Conservation (phyloP, 2,888 invertebrate genomes). For the Gibbula magus region DNA sequence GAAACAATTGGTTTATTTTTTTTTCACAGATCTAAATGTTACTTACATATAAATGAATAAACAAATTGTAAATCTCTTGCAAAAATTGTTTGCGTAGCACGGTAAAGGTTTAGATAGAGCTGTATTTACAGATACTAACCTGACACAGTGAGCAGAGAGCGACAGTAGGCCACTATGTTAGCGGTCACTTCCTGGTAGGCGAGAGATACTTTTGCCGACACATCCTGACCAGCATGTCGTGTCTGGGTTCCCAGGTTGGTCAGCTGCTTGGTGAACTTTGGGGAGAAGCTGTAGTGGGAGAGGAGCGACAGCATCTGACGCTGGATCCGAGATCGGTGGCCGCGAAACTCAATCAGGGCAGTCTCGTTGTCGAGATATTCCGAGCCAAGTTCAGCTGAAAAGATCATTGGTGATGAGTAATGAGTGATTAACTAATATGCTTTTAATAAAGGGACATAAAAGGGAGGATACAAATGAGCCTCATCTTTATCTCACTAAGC, state of each 20-base stretch:
- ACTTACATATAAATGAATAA: no score
- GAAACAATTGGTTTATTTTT: no score
- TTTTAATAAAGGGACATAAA: no score
- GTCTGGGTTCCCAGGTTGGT: conserved; percentile 47
- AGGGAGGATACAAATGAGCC: no score
- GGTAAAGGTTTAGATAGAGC: neutral
- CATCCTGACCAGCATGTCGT: conserved; percentile 48
- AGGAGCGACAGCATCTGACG: conserved; percentile 85
- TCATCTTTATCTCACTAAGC: no score
- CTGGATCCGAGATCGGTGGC: conserved; percentile 80
- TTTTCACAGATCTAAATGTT: no score
- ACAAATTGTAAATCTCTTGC: neutral
- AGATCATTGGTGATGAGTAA: no score
- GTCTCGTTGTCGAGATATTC: conserved; percentile 56
- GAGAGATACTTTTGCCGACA: conserved; percentile 56
- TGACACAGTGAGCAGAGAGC: conserved; percentile 65
- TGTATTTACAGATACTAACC: conserved; percentile 43
- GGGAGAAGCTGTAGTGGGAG: conserved; percentile 80
- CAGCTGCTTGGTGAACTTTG: conserved; percentile 64
- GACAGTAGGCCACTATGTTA: conserved; percentile 71
- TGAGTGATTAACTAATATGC: no score
- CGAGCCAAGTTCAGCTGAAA: conserved; percentile 46
- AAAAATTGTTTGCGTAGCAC: neutral
- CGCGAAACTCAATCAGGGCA: conserved; percentile 67
- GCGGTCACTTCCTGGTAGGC: conserved; percentile 68